phyloP scores from a whole-genome alignment of 2,888 invertebrate species.

The Drosophila anomelani region DNA sequence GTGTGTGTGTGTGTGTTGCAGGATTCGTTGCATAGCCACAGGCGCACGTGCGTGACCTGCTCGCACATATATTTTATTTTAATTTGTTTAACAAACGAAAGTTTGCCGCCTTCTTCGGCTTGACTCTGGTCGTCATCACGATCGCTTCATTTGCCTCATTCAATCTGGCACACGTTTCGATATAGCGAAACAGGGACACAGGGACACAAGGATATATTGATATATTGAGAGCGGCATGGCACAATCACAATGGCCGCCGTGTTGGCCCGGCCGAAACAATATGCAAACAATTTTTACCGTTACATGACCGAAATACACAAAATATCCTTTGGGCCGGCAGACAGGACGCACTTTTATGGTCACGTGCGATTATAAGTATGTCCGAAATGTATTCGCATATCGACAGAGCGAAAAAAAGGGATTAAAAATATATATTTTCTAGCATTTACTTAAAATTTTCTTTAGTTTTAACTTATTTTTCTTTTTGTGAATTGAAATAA shows the following conservation, averaged over 20 bases:
- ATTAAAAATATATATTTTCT: no score
- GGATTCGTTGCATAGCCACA: slow-evolving; percentile 75
- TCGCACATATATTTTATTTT: slow-evolving; percentile 70
- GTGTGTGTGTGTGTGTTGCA: slow-evolving; percentile 7
- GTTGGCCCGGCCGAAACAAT: slow-evolving; percentile 72
- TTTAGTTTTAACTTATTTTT: no score
- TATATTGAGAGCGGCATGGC: slow-evolving; percentile 20
- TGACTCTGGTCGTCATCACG: slow-evolving; percentile 57
- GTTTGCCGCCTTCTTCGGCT: slow-evolving; percentile 42
- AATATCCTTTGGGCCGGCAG: slow-evolving; percentile 35
- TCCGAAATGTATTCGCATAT: slow-evolving; percentile 21
- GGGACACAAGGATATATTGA: neutral
- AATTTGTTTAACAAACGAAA: slow-evolving; percentile 72
- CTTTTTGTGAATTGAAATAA: no score
- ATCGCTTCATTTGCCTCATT: slow-evolving; percentile 79
- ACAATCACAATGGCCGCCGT: slow-evolving; percentile 54
- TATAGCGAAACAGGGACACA: neutral
- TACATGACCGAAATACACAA: slow-evolving; percentile 80
- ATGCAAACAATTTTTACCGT: slow-evolving; percentile 80
- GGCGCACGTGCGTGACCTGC: slow-evolving; percentile 77
- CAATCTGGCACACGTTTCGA: slow-evolving; percentile 74
- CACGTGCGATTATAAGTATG: slow-evolving; percentile 67
- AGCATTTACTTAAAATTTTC: no score
- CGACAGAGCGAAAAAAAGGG: neutral
- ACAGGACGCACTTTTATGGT: slow-evolving; percentile 69